Percentiles rank a stretch among this genome's conserved stretches.
Conservation (phyloP, 1,140 invertebrate genomes). For the Heterodera carotae region DNA sequence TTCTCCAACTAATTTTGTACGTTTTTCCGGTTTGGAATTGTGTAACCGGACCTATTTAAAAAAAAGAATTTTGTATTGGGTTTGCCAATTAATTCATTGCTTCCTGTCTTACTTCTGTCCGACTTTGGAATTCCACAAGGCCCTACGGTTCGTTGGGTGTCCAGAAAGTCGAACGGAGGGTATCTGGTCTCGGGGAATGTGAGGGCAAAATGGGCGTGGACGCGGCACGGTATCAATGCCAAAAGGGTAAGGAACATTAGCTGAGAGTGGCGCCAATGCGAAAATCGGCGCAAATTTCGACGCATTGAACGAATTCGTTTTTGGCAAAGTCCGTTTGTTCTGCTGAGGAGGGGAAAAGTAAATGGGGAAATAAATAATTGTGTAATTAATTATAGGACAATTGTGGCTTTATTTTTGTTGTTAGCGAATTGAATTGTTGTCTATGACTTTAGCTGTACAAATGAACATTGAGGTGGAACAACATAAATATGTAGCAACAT, state of each 20-base stretch:
- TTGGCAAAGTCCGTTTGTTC: not conserved
- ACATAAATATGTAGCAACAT: not conserved
- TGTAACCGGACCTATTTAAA: constrained; percentile 6
- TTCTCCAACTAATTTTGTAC: constrained; percentile 21
- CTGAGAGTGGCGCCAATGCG: not conserved
- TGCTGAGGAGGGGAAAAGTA: not conserved
- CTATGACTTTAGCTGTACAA: not conserved
- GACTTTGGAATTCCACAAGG: constrained; percentile 90
- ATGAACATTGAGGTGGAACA: not conserved
- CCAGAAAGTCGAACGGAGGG: constrained; percentile 89
- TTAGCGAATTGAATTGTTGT: no score
- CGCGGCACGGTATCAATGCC: not conserved
- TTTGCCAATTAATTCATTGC: not conserved
- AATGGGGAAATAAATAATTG: not conserved
- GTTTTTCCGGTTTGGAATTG: constrained; percentile 5
- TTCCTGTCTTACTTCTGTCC: constrained; percentile 45
- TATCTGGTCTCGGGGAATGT: constrained; percentile 69
- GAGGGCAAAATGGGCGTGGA: constrained; percentile 61
- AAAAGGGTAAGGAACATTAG: not conserved
- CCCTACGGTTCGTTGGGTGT: constrained; percentile 82
- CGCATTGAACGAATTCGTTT: not conserved
- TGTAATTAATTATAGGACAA: no score
- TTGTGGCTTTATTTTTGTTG: no score
- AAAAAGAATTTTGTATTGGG: constrained; percentile 14
- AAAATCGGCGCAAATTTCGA: not conserved